Evolutionary conservation across 2,888 invertebrate genomes (phyloP).

Genomic region (Hirtodrosophila histrioides): DNA sequence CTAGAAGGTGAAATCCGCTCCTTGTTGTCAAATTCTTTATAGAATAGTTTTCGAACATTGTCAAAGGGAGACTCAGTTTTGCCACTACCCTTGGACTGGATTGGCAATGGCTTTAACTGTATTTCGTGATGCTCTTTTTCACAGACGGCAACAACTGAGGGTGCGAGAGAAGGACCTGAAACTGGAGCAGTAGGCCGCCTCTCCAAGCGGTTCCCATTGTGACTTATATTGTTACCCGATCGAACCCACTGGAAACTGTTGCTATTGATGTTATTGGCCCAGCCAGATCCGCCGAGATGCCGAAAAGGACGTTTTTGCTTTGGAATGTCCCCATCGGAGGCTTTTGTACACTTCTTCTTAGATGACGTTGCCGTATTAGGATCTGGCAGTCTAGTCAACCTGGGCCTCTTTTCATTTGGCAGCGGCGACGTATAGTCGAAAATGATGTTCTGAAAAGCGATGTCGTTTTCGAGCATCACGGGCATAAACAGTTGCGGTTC

Average conservation of each 20-base stretch:
- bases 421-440: slow-evolving; percentile 26
- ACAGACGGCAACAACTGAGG: background rate
- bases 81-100: background rate
- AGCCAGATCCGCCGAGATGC: background rate
- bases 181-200: background rate
- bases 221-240: background rate
- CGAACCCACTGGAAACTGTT: slow-evolving; percentile 17
- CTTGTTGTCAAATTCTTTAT: background rate
- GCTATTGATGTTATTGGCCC: background rate
- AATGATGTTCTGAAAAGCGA: slow-evolving; percentile 39
- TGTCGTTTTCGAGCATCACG: slow-evolving; percentile 13
- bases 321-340: background rate
- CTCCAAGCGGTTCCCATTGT: background rate
- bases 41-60: slow-evolving; percentile 13
- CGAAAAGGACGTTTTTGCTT: background rate
- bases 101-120: too few relatives aligned
- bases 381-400: background rate
- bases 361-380: background rate
- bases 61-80: slow-evolving; percentile 16
- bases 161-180: slow-evolving; percentile 1
- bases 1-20: background rate
- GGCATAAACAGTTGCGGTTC: slow-evolving; percentile 56
- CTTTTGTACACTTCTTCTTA: background rate
- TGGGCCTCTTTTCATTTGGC: background rate
- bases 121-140: background rate